A percentile compares a stretch with the other conserved stretches of the same genome.
Evolutionary conservation across 2,797 vertebrate species (phyloP).

Genomic region (Myripristis murdjan): DNA sequence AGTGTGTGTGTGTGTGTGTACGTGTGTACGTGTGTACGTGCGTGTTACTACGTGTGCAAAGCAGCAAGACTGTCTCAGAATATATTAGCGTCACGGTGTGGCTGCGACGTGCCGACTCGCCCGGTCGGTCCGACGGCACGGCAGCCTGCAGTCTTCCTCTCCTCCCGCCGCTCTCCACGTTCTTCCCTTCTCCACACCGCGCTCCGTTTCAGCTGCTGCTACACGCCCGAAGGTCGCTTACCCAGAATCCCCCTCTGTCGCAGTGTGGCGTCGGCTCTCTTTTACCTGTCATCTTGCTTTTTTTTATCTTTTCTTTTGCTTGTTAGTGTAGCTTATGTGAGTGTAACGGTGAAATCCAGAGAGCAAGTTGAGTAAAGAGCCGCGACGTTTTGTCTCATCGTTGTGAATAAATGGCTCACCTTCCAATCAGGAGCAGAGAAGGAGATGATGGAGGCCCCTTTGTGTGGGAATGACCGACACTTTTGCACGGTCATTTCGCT

Average conservation of each 20-base stretch:
- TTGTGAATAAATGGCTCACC: neutral
- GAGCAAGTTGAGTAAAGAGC: conserved; percentile 11
- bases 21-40: conserved; percentile 13
- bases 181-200: conserved; percentile 38
- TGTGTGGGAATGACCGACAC: neutral
- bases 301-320: conserved; percentile 14
- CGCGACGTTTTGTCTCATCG: neutral
- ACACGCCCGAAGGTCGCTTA: conserved; percentile 41
- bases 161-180: conserved; percentile 42
- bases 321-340: conserved; percentile 24
- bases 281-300: conserved; percentile 6
- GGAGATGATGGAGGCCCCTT: neutral
- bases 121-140: neutral
- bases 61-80: conserved; percentile 47
- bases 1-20: conserved; percentile 11
- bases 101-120: conserved; percentile 15
- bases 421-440: conserved; percentile 6
- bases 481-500: neutral
- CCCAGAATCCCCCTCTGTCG: conserved; percentile 14
- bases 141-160: conserved; percentile 68
- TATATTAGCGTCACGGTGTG: too few species aligned
- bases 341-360: conserved; percentile 19
- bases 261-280: neutral
- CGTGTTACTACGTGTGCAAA: conserved; percentile 14
- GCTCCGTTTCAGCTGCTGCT: conserved; percentile 72